phyloP scores from a whole-genome alignment of 2,797 vertebrate genomes.

The Sebastes glaucus region DNA sequence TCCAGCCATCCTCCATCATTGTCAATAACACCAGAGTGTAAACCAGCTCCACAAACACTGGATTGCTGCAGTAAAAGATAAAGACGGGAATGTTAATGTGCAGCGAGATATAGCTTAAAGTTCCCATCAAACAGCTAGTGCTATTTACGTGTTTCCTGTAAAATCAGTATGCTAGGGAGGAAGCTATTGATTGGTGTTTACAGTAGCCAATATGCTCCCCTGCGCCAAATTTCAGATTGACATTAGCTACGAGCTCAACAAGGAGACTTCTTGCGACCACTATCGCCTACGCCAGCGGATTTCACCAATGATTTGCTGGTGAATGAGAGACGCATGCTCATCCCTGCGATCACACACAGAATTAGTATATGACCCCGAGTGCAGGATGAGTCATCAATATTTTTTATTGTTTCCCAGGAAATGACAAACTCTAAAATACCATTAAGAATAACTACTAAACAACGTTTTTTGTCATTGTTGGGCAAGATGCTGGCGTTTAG shows the following conservation, averaged over 20 bases:
- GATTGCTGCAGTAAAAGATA: slow-evolving; percentile 87
- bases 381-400: too few relatives aligned
- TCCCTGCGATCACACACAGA: too few relatives aligned
- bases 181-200: not conserved
- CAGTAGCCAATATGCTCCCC: not conserved
- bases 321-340: not conserved
- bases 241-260: not conserved
- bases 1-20: slow-evolving; percentile 98
- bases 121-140: not conserved
- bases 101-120: not conserved
- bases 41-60: slow-evolving; percentile 92
- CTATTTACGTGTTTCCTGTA: not conserved
- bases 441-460: too few relatives aligned
- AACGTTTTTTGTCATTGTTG: too few relatives aligned
- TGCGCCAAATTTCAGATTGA: not conserved
- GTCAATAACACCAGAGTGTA: slow-evolving; percentile 94
- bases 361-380: too few relatives aligned
- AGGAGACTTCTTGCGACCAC: not conserved
- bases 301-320: not conserved
- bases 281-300: not conserved
- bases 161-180: not conserved
- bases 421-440: too few relatives aligned
- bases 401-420: too few relatives aligned
- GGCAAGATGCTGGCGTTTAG: not conserved
- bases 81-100: not conserved